Evolutionary conservation across 2,888 invertebrate species (phyloP).

Genomic region (Keiferia lycopersicella): DNA sequence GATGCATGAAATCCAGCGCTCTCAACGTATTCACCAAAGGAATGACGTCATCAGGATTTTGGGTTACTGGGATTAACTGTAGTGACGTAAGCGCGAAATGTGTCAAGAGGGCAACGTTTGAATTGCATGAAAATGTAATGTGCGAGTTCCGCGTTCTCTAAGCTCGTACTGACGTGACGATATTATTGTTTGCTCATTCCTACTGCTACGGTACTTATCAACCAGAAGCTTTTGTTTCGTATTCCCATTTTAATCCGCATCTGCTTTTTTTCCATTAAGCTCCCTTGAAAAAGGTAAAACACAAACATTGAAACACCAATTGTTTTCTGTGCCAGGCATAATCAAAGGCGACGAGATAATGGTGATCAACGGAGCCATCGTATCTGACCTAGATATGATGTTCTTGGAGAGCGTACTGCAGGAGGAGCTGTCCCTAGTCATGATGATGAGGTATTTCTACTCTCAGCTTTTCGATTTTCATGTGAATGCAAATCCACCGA

Average conservation of each 20-base stretch:
- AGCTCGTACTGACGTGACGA: background rate
- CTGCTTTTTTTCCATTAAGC: constrained; percentile 18
- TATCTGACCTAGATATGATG: constrained; percentile 99
- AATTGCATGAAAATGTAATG: constrained; percentile 14
- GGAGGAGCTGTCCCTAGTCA: constrained; percentile 95
- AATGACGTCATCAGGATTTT: constrained; percentile 17
- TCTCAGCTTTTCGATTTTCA: constrained; percentile 38
- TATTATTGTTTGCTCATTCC: constrained; percentile 19
- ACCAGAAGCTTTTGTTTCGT: constrained; percentile 19
- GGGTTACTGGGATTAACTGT: constrained; percentile 8
- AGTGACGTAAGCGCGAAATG: background rate
- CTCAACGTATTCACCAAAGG: constrained; percentile 6
- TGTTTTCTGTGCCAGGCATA: constrained; percentile 86
- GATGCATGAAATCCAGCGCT: background rate
- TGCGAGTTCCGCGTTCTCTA: background rate
- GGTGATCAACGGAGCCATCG: constrained; percentile 99
- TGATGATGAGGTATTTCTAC: constrained; percentile 92
- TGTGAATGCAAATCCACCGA: constrained; percentile 50
- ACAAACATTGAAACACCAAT: constrained; percentile 54
- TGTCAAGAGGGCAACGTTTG: background rate
- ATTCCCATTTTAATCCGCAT: constrained; percentile 20
- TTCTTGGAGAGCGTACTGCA: constrained; percentile 98
- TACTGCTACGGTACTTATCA: constrained; percentile 17
- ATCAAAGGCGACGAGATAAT: constrained; percentile 99
- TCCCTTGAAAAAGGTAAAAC: constrained; percentile 44